Base-by-base conservation (phyloP, 1,140 invertebrate genomes). In the Palaemon carinicauda region DNA sequence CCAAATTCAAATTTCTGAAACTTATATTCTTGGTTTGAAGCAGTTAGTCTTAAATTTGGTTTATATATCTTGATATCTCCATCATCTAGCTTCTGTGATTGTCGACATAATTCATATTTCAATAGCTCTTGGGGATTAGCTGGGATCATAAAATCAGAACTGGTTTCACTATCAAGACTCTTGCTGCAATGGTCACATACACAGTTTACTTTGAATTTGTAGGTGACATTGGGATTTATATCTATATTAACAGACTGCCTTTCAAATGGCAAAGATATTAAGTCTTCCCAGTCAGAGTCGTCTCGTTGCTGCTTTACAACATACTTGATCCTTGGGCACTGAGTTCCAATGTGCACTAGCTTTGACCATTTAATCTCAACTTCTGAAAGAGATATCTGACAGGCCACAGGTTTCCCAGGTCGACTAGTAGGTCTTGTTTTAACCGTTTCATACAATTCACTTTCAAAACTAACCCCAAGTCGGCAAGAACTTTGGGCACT, bases 1-100 rank as follows among this genome's bases (percentile, higher is more conserved):
- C 60, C 80, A 51, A 81, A 50, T 56, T 81, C 80, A 81, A 21
- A 71, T 33, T 73, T 81, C 12, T 53, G 12, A 31, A 56, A 27
- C 78, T 56, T 29, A 31, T 60, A 12, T 4, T 31, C 5, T 31
- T 1, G 1, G 0, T 80, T 19, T 15, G 24, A 31, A 17, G 15
- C 19, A 78, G 52, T 24, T 41, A 53, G n/a, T 17, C n/a, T 78
- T 21, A 78, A 19, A 9, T 78, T 27, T 10, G 75, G 75, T 15
- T 21, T 51, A 24, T 78, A 78, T 27, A 78, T 52, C 3, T 52
- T 12, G 19, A 51, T 3, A 78, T 41, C 33, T 41, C 33, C 33
- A 50, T 1, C 51, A 9, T 19, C 4, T 7, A 15, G 9, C 19
- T n/a, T 1, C 33, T n/a, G 1, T 41, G 71, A 74, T 2, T 41